Percentiles rank a stretch among this genome's conserved stretches.
Conservation (phyloP, 2,113 vertebrate genomes). For the Rhinogobius similis region DNA sequence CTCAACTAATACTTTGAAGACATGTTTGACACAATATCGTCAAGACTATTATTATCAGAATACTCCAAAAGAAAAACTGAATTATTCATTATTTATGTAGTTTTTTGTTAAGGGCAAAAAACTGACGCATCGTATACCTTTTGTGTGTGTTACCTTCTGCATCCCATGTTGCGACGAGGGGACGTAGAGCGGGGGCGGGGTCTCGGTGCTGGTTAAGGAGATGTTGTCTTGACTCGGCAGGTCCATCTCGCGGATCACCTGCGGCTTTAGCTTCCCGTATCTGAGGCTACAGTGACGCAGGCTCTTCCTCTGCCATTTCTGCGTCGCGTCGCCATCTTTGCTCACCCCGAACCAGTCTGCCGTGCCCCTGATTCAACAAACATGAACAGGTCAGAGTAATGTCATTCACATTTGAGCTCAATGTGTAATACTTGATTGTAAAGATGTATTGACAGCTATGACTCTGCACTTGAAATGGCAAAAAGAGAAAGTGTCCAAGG, state of each 20-base stretch:
- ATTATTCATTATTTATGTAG: too few species aligned
- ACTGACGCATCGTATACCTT: too few species aligned
- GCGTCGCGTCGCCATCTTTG: slow-evolving; percentile 91
- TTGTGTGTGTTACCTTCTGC: slow-evolving; percentile 90
- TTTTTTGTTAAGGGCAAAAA: too few species aligned
- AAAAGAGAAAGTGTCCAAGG: slow-evolving; percentile 22
- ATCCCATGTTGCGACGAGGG: slow-evolving; percentile 91
- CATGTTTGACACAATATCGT: too few species aligned
- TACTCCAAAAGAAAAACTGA: too few species aligned
- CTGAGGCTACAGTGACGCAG: slow-evolving; percentile 96
- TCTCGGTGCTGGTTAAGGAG: slow-evolving; percentile 95
- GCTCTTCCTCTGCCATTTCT: slow-evolving; percentile 98
- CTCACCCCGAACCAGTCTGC: slow-evolving; percentile 98
- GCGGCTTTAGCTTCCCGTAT: slow-evolving; percentile 94
- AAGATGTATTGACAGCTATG: not conserved
- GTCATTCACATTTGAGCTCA: not conserved
- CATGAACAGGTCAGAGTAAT: slow-evolving; percentile 4
- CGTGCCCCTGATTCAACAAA: slow-evolving; percentile 85
- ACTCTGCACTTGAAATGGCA: not conserved
- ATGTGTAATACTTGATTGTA: not conserved
- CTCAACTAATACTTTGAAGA: too few species aligned
- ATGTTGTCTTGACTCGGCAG: slow-evolving; percentile 96
- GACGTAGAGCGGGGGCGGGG: slow-evolving; percentile 92
- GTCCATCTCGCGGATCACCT: slow-evolving; percentile 95
- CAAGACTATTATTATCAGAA: too few species aligned